Evolutionary conservation across 1,140 invertebrate species (phyloP), one percentile per base, ranked within the genome.

Genomic region (Pseudomyrmex concolor): DNA sequence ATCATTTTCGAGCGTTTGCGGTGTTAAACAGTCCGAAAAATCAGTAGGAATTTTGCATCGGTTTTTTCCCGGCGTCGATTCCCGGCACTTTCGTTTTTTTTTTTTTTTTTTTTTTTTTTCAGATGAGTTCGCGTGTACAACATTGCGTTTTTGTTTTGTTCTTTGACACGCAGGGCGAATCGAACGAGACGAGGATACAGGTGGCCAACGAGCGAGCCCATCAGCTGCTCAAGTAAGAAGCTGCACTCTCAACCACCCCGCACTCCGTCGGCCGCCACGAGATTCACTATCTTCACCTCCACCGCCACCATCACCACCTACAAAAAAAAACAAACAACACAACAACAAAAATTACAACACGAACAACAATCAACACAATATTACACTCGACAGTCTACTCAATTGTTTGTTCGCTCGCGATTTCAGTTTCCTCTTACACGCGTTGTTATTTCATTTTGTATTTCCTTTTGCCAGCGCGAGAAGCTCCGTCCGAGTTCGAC

Each of bases 181-280:
- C 96, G 94, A 97, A 97, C 95, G 96, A 97, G 94, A 96, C 96
- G 83, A 96, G 97, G 94, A 97, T 97, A 94, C 96, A 96, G 83
- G 96, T 97, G 91, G 97, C 97, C 86, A 97, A 97, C 94, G 96
- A 97, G 92, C 95, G 96, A 90, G 96, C 97, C 92, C 96, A 97
- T 93, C 97, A 97, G 92, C 95, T 97, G 89, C 96, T 97, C 93
- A 97, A 97, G 91, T 94, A 94, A 94, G 73, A 62, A 89, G 84
- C 87, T 71, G 64, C 59, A 81, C 59, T 76, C 74, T 86, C 78
- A 84, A 89, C 87, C 81, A 86, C 72, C 0, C 71, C 43, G 77
- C 78, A 83, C 86, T 64, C 81, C 81, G 74, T 89, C 88, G 87
- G 73, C 82, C 72, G 86, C 83, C 60, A 84, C 76, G 72, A 86